These are phyloP conservation scores for Capromys pilorides DNA, from an alignment of 2,797 vertebrate species.

Conservation along the genomic window DNA sequence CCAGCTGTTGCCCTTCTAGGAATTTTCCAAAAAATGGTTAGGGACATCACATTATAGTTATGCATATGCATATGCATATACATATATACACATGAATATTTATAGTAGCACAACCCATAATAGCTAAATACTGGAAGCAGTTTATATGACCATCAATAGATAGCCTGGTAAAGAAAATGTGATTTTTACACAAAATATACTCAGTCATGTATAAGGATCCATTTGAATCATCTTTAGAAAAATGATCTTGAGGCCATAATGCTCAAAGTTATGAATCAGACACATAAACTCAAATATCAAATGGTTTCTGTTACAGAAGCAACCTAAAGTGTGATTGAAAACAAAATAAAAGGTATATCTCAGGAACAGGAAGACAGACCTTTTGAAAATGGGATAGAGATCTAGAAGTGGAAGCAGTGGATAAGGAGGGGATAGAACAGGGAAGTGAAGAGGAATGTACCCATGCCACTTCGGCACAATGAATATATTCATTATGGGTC, in stretches of 20 bases:
- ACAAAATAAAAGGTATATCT: background rate
- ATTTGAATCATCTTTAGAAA: background rate
- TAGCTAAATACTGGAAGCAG: background rate
- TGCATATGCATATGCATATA: background rate
- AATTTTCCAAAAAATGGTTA: background rate
- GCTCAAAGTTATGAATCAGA: background rate
- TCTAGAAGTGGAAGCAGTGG: background rate
- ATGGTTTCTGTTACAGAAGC: background rate
- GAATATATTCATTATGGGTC: background rate
- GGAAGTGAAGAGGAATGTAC: background rate
- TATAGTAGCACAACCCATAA: background rate
- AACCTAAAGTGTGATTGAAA: background rate
- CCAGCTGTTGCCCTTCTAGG: background rate
- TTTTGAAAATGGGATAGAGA: background rate
- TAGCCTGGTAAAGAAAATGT: background rate
- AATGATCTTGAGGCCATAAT: background rate
- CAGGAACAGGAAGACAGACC: background rate
- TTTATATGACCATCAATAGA: background rate
- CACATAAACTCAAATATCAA: background rate
- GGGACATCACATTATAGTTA: background rate
- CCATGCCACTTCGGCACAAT: background rate
- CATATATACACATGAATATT: background rate
- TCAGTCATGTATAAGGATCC: background rate
- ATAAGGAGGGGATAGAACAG: background rate
- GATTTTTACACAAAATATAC: background rate